These are phyloP conservation scores for Synergus gifuensis DNA, from an alignment of 2,888 invertebrate genomes.

Conservation along the genomic window DNA sequence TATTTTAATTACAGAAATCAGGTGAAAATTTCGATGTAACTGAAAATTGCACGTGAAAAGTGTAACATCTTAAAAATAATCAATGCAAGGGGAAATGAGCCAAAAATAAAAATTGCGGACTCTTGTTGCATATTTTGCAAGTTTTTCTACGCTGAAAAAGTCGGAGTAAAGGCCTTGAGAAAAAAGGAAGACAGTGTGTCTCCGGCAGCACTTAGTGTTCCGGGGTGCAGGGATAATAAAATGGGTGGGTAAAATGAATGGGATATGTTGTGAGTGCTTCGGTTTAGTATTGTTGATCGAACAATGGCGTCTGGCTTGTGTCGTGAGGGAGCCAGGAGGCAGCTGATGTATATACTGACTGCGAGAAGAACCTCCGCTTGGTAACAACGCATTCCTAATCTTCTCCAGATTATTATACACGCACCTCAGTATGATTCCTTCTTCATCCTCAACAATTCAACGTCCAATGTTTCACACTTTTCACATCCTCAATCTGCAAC, in stretches of 20 bases:
- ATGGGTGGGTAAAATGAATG: slow-evolving; percentile 72
- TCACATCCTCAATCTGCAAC: neutral
- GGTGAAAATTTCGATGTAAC: too few relatives aligned
- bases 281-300: slow-evolving; percentile 74
- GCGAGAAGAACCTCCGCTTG: slow-evolving; percentile 69
- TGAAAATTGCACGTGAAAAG: too few relatives aligned
- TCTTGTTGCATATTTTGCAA: neutral
- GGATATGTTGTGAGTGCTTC: slow-evolving; percentile 74
- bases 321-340: slow-evolving; percentile 68
- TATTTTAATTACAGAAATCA: neutral
- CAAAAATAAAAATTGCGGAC: neutral
- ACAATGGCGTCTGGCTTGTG: slow-evolving; percentile 75
- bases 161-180: neutral
- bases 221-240: slow-evolving; percentile 64
- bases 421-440: neutral
- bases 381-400: slow-evolving; percentile 62
- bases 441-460: neutral
- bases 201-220: slow-evolving; percentile 57
- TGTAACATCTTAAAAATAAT: neutral
- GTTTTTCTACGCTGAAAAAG: neutral
- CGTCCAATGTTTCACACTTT: neutral
- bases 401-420: slow-evolving; percentile 22
- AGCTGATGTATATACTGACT: slow-evolving; percentile 74
- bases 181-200: slow-evolving; percentile 43
- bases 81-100: neutral